These are phyloP conservation scores for Probaryconus sp. DNA, from an alignment of 1,140 invertebrate genomes.

Conservation along the genomic window DNA sequence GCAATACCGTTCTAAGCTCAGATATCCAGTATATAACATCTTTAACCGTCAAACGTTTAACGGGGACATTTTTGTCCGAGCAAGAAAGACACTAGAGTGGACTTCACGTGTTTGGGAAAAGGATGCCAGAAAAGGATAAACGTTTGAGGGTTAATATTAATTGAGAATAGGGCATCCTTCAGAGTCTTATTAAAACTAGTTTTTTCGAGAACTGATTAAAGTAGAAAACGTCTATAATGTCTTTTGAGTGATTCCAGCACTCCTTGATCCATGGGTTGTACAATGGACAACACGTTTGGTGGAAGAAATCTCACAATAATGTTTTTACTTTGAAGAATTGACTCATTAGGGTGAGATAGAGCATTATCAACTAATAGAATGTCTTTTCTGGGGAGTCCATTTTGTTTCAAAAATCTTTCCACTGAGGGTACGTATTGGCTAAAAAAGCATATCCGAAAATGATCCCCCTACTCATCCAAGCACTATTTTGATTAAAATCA, in stretches of 20 bases:
- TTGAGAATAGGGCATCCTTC: conserved; percentile 51
- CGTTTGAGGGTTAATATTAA: conserved; percentile 61
- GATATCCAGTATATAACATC: conserved; percentile 57
- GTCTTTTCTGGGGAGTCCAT: conserved; percentile 67
- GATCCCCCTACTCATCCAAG: conserved; percentile 50
- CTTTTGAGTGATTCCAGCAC: conserved; percentile 69
- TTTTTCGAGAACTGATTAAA: conserved; percentile 56
- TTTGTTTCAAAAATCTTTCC: conserved; percentile 66
- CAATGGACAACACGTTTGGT: conserved; percentile 72
- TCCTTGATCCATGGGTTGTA: conserved; percentile 76
- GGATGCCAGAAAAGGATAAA: too few relatives aligned
- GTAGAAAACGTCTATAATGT: conserved; percentile 61
- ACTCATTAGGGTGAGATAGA: conserved; percentile 61
- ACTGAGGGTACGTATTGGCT: conserved; percentile 65
- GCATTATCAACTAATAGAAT: conserved; percentile 73
- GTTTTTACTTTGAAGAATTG: conserved; percentile 57
- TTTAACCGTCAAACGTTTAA: too few relatives aligned
- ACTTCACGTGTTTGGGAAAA: too few relatives aligned
- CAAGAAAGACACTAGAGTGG: too few relatives aligned
- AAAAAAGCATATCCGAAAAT: conserved; percentile 53
- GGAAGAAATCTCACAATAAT: conserved; percentile 71
- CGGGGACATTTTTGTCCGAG: too few relatives aligned
- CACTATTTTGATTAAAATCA: conserved; percentile 50
- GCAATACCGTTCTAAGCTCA: conserved; percentile 55
- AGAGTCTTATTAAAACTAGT: conserved; percentile 29